phyloP scores from a whole-genome alignment of 2,797 vertebrate species.

The Molossus molossus region DNA sequence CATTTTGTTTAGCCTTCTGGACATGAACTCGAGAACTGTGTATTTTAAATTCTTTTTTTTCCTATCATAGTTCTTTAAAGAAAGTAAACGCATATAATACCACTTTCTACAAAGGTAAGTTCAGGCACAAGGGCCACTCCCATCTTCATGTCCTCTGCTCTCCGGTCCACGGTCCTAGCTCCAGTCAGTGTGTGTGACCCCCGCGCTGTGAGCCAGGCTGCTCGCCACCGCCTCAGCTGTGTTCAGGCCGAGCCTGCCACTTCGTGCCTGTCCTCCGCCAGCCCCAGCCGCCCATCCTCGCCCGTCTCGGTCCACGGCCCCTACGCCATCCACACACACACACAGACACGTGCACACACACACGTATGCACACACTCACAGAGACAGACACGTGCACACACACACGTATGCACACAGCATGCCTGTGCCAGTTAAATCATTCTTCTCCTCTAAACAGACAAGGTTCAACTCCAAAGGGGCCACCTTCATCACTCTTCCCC shows the following conservation, averaged over 20 bases:
- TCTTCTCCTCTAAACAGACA: neutral
- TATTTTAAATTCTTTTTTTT: neutral
- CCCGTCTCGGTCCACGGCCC: neutral
- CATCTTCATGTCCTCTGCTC: neutral
- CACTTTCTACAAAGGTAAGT: neutral
- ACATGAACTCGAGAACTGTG: neutral
- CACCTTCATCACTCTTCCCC: neutral
- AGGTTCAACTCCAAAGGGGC: neutral
- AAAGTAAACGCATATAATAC: neutral
- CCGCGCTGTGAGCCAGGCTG: fast-evolving
- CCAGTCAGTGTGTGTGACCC: no score
- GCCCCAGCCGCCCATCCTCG: neutral
- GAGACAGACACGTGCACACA: neutral
- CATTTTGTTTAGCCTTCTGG: neutral
- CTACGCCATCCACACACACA: neutral
- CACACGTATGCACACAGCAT: neutral
- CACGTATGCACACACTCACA: no score
- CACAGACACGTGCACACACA: neutral
- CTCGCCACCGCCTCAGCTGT: neutral
- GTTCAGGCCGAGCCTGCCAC: neutral
- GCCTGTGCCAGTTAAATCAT: neutral
- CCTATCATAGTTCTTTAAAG: neutral
- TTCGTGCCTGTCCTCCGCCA: neutral
- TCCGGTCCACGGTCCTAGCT: no score
- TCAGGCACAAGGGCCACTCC: neutral